These are phyloP conservation scores for Drosophila leontia DNA, from an alignment of 1,140 invertebrate genomes.

Conservation along the genomic window DNA sequence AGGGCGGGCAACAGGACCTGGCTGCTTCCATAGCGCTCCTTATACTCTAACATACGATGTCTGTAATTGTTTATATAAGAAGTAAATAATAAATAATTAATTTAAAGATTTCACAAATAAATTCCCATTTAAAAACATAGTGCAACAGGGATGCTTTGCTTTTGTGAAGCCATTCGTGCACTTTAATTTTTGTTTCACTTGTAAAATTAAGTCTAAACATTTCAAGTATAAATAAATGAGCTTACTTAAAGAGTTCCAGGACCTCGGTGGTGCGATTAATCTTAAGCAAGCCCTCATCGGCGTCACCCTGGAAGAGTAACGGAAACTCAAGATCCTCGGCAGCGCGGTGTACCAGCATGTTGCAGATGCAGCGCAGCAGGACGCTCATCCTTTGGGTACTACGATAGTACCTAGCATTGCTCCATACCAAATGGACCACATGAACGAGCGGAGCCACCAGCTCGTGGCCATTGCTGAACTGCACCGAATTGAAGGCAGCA, in stretches of 20 bases:
- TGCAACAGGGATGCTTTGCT: too few species aligned
- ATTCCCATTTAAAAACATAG: too few species aligned
- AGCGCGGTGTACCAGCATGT: constrained; percentile 89
- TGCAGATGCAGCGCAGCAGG: constrained; percentile 90
- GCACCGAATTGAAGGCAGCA: constrained; percentile 89
- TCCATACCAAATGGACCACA: constrained; percentile 93
- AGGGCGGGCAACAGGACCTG: constrained; percentile 84
- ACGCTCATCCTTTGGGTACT: constrained; percentile 91
- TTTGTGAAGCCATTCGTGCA: too few species aligned
- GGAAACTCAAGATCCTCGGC: constrained; percentile 86
- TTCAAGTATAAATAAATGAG: background rate
- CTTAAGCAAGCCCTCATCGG: constrained; percentile 84
- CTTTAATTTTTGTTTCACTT: background rate
- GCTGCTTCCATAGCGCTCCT: constrained; percentile 85
- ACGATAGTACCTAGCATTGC: constrained; percentile 93
- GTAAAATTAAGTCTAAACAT: background rate
- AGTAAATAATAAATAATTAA: too few species aligned
- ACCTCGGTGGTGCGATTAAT: constrained; percentile 70
- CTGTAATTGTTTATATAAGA: too few species aligned
- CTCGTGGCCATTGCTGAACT: constrained; percentile 87
- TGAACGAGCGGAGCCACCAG: constrained; percentile 90
- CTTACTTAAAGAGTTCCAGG: constrained; percentile 75
- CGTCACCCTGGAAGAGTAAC: constrained; percentile 89
- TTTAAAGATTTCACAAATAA: too few species aligned
- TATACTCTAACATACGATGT: constrained; percentile 64